These are phyloP conservation scores for Tipula vernalis DNA, from an alignment of 2,888 invertebrate species.

Conservation along the genomic window DNA sequence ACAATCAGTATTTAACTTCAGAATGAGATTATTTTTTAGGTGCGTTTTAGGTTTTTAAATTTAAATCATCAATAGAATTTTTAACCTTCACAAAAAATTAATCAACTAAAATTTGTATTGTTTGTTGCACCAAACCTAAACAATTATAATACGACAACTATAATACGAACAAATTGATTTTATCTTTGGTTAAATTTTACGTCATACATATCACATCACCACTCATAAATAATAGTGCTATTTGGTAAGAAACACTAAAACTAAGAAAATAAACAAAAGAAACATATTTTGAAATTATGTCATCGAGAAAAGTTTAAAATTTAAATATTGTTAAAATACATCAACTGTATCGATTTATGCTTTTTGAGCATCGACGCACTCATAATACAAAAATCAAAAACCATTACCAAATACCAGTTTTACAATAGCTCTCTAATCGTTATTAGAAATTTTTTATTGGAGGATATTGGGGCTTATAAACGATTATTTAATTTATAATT, in stretches of 20 bases:
- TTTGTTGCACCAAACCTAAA: background rate
- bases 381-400: background rate
- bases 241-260: background rate
- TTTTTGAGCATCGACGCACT: background rate
- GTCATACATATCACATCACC: background rate
- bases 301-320: background rate
- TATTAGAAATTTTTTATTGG: background rate
- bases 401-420: background rate
- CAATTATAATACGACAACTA: no score
- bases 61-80: background rate
- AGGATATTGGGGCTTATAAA: background rate
- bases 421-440: background rate
- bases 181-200: background rate
- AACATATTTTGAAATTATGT: background rate
- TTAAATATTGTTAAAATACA: background rate
- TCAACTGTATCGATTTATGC: background rate
- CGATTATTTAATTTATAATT: background rate
- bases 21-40: no score
- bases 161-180: no score
- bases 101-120: background rate
- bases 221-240: background rate
- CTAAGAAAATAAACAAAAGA: background rate
- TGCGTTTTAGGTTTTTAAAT: no score
- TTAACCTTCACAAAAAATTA: background rate
- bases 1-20: no score